Percentiles rank a stretch among this genome's conserved stretches.
These are phyloP conservation scores for Labeo calbasu DNA, from an alignment of 2,797 vertebrate genomes.

Conservation along the genomic window DNA sequence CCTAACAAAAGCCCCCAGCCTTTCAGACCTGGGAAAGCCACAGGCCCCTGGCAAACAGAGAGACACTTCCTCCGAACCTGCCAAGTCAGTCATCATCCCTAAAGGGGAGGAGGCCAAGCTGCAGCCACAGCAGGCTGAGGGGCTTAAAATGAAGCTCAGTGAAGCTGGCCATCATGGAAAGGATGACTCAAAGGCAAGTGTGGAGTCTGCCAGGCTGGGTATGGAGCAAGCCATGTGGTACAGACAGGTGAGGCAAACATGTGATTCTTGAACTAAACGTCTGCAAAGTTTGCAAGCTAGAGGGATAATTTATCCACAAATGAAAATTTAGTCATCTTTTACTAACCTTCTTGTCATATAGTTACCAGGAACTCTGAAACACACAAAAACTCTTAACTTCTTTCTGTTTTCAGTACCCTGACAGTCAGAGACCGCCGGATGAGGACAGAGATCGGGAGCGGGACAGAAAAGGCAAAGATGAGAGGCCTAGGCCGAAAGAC, in stretches of 20 bases:
- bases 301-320: neutral
- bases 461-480: slow-evolving; percentile 86
- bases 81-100: slow-evolving; percentile 90
- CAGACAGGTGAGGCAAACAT: slow-evolving; percentile 86
- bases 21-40: slow-evolving; percentile 90
- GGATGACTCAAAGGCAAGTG: slow-evolving; percentile 86
- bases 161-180: slow-evolving; percentile 90
- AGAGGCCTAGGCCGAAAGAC: slow-evolving; percentile 83
- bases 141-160: slow-evolving; percentile 92
- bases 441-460: slow-evolving; percentile 74
- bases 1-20: slow-evolving; percentile 91
- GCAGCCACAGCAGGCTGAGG: slow-evolving; percentile 86
- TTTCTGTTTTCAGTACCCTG: slow-evolving; percentile 89
- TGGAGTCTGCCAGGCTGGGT: slow-evolving; percentile 82
- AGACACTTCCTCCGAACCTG: slow-evolving; percentile 84
- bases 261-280: neutral
- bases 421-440: slow-evolving; percentile 74
- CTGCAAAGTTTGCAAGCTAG: neutral
- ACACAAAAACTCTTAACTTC: neutral
- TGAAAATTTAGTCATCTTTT: neutral
- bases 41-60: slow-evolving; percentile 85
- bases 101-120: slow-evolving; percentile 90
- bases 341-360: neutral
- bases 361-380: neutral
- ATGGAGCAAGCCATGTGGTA: slow-evolving; percentile 94